Evolutionary conservation across 2,113 vertebrate species (phyloP).

Genomic region (Mirounga angustirostris): DNA sequence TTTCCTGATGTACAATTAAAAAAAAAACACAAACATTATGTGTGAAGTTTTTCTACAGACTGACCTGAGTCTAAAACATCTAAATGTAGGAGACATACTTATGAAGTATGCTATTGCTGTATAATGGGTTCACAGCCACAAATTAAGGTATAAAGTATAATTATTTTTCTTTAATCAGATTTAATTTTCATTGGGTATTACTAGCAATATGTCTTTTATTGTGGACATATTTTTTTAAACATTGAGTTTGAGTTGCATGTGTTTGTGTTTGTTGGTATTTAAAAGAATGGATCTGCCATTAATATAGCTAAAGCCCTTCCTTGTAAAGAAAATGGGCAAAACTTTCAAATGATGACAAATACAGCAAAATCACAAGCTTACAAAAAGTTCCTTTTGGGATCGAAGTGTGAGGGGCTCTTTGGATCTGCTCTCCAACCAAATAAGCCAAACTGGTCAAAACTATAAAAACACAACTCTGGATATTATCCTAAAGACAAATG

Average conservation of each 20-base stretch:
- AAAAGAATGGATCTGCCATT: not conserved
- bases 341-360: not conserved
- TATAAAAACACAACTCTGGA: not conserved
- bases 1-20: not conserved
- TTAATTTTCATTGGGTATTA: conserved; percentile 2
- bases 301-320: not conserved
- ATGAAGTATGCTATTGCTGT: not conserved
- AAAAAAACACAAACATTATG: not conserved
- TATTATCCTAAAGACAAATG: not conserved
- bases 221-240: not conserved
- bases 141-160: not conserved
- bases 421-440: not conserved
- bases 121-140: not conserved
- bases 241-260: not conserved
- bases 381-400: not conserved
- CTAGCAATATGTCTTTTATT: not conserved
- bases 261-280: not conserved
- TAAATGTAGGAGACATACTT: not conserved
- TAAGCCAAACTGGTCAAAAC: not conserved
- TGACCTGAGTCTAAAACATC: not conserved
- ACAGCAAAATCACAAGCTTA: not conserved
- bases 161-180: not conserved
- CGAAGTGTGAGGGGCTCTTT: not conserved
- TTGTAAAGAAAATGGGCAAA: not conserved
- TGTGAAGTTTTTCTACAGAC: not conserved